Percentiles rank a stretch among this genome's conserved stretches.
Conservation (phyloP, 2,888 invertebrate genomes). For the Trissoscelio sp. region DNA sequence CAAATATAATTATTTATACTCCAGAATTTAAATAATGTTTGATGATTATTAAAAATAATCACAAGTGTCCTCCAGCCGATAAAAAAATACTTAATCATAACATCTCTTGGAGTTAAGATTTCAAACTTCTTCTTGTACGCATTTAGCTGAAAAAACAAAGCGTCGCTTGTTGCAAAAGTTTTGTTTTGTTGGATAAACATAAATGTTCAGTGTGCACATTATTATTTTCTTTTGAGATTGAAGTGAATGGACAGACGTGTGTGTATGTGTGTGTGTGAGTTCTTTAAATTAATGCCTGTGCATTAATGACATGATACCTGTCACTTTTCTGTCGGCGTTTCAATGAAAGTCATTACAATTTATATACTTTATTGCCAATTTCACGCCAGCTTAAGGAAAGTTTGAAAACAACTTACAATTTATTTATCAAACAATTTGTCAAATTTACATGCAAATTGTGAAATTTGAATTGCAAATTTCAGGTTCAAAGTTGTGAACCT, state of each 20-base stretch:
- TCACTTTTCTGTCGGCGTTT: conserved; percentile 42
- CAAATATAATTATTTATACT: too few relatives aligned
- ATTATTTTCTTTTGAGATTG: not conserved
- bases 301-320: conserved; percentile 31
- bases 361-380: not conserved
- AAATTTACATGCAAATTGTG: too few relatives aligned
- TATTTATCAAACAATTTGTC: too few relatives aligned
- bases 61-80: conserved; percentile 4
- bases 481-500: too few relatives aligned
- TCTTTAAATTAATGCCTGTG: conserved; percentile 13
- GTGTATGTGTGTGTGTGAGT: not conserved
- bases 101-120: not conserved
- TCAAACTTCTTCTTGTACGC: not conserved
- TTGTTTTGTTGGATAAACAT: not conserved
- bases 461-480: too few relatives aligned
- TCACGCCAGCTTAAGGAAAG: too few relatives aligned
- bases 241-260: conserved; percentile 19
- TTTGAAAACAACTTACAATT: too few relatives aligned
- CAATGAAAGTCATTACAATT: conserved; percentile 25
- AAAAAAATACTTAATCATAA: not conserved
- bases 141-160: not conserved
- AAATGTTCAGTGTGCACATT: not conserved
- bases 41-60: too few relatives aligned
- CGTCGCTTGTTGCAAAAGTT: not conserved
- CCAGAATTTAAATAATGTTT: too few relatives aligned